Percentiles rank a stretch among this genome's conserved stretches.
phyloP scores from a whole-genome alignment of 1,140 invertebrate genomes.

The Drosophila saltans region DNA sequence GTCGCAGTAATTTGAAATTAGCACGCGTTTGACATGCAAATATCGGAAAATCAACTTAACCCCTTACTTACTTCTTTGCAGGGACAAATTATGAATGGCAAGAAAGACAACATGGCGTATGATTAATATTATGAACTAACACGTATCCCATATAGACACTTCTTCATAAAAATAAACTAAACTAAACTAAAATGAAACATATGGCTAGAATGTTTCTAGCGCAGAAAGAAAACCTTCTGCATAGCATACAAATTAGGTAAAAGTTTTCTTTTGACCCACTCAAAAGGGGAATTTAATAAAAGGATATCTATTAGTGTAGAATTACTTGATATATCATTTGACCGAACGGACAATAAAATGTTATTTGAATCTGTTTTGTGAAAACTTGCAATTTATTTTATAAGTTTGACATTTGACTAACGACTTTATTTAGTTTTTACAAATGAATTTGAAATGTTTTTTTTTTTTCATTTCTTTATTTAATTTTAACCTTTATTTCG shows the following conservation, averaged over 20 bases:
- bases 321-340: no score
- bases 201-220: background rate
- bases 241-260: background rate
- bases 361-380: no score
- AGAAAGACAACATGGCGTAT: slow-evolving; percentile 8
- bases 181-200: background rate
- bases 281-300: background rate
- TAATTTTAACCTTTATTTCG: no score
- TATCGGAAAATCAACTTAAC: slow-evolving; percentile 46
- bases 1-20: slow-evolving; percentile 77
- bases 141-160: background rate
- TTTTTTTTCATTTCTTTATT: no score
- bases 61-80: slow-evolving; percentile 10
- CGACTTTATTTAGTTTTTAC: no score
- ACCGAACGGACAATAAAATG: no score
- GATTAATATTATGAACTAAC: slow-evolving; percentile 28
- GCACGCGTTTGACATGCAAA: slow-evolving; percentile 76
- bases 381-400: no score
- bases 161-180: no score
- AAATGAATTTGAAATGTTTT: no score
- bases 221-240: background rate
- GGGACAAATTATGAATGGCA: slow-evolving; percentile 38
- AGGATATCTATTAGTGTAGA: background rate
- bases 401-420: no score
- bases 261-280: background rate